These are phyloP conservation scores for Sandelia bainsii DNA, from an alignment of 2,797 vertebrate genomes.

Conservation along the genomic window DNA sequence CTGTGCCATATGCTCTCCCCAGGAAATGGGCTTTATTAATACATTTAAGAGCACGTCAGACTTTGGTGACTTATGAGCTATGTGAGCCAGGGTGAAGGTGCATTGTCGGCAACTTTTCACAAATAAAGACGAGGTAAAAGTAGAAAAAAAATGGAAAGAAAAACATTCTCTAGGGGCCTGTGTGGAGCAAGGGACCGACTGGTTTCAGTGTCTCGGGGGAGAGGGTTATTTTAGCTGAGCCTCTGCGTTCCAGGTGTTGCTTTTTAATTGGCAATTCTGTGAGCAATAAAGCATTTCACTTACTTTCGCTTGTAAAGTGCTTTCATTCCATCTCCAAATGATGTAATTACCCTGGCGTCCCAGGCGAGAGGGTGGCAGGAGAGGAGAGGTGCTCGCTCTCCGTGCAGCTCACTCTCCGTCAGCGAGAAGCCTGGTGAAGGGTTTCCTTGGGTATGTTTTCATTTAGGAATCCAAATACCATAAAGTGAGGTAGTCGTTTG, in stretches of 20 bases:
- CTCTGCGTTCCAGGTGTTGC: constrained; percentile 84
- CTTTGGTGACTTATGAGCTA: constrained; percentile 76
- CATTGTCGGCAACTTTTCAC: constrained; percentile 75
- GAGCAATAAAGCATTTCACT: constrained; percentile 85
- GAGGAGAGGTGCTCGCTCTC: constrained; percentile 44
- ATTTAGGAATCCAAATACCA: constrained; percentile 78
- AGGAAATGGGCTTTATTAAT: constrained; percentile 82
- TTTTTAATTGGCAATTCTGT: constrained; percentile 86
- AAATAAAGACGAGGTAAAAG: constrained; percentile 56
- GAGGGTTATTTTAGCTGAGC: constrained; percentile 59
- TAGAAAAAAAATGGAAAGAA: constrained; percentile 58
- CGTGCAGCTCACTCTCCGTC: constrained; percentile 46
- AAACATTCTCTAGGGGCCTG: constrained; percentile 77
- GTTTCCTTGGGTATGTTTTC: constrained; percentile 77
- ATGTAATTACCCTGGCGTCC: constrained; percentile 84
- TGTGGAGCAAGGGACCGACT: constrained; percentile 34
- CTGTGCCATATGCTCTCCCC: constrained; percentile 67
- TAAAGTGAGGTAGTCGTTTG: constrained; percentile 72
- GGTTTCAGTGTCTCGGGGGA: constrained; percentile 46
- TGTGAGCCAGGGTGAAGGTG: constrained; percentile 74
- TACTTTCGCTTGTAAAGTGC: constrained; percentile 81
- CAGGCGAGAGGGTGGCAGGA: constrained; percentile 60
- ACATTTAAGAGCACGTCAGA: constrained; percentile 67
- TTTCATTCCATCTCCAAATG: constrained; percentile 86
- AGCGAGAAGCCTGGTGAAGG: constrained; percentile 66